phyloP scores from a whole-genome alignment of 2,797 vertebrate species.

The Scyliorhinus canicula region DNA sequence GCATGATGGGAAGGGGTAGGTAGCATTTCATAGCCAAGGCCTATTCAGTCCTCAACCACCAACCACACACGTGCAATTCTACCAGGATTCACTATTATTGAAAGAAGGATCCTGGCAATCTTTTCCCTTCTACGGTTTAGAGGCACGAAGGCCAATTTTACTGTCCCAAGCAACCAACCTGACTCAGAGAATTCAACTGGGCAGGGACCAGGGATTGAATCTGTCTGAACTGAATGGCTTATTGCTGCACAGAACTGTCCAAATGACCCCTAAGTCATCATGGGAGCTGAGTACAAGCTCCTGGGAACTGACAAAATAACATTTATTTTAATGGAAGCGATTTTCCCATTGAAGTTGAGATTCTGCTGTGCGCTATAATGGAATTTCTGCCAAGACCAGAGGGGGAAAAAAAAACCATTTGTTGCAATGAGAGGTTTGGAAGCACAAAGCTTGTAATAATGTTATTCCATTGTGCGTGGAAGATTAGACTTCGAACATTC shows the following conservation, averaged over 20 bases:
- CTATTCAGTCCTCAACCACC: background rate
- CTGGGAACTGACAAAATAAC: slow-evolving; percentile 19
- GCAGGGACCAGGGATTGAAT: background rate
- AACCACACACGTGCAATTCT: background rate
- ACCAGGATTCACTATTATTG: no score
- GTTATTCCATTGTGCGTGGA: slow-evolving; percentile 21
- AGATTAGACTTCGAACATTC: slow-evolving; percentile 15
- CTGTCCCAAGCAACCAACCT: background rate
- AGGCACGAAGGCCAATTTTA: background rate
- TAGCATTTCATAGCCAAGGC: background rate
- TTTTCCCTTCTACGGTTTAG: background rate
- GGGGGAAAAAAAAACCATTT: background rate
- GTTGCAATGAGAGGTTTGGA: slow-evolving; percentile 17
- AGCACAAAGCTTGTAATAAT: slow-evolving; percentile 26
- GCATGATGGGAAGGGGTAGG: background rate
- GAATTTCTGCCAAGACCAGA: slow-evolving; percentile 8
- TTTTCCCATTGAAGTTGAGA: slow-evolving; percentile 19
- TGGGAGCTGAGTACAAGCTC: background rate
- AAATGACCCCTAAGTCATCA: background rate
- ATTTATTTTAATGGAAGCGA: slow-evolving; percentile 27
- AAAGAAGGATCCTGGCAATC: background rate
- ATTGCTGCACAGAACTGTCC: background rate
- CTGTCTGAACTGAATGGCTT: background rate
- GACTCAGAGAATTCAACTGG: background rate
- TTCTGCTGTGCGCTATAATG: slow-evolving; percentile 23